Percentiles rank a stretch among this genome's conserved stretches.
Evolutionary conservation across 2,888 invertebrate species (phyloP).

Genomic region (Strigamia transsilvanica): DNA sequence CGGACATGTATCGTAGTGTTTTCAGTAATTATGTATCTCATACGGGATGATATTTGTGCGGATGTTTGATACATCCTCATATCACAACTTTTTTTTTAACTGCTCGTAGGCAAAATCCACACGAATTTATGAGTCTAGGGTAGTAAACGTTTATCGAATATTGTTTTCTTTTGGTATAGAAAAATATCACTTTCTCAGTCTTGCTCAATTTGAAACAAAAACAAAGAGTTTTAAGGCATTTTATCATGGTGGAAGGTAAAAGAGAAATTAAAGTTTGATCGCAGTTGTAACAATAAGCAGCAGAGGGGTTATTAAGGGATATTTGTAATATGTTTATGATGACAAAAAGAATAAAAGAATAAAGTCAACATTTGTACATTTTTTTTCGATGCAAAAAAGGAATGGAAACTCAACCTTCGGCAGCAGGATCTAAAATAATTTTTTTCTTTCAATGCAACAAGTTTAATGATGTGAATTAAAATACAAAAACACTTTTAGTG

Average conservation of each 20-base stretch:
- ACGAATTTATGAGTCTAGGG: neutral
- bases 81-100: too few species aligned
- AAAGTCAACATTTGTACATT: slow-evolving; percentile 15
- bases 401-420: neutral
- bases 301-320: slow-evolving; percentile 51
- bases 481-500: too few species aligned
- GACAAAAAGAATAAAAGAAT: slow-evolving; percentile 50
- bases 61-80: too few species aligned
- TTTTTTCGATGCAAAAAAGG: neutral
- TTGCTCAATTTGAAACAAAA: slow-evolving; percentile 42
- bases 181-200: slow-evolving; percentile 48
- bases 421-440: too few species aligned
- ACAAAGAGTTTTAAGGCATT: slow-evolving; percentile 36
- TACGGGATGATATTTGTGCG: too few species aligned
- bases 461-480: too few species aligned
- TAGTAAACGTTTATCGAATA: neutral
- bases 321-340: slow-evolving; percentile 52
- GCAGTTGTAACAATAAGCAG: slow-evolving; percentile 43
- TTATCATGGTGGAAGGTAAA: slow-evolving; percentile 43
- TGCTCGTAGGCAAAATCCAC: too few species aligned
- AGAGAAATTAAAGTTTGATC: slow-evolving; percentile 30
- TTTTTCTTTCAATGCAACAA: too few species aligned
- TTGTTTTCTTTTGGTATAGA: slow-evolving; percentile 13
- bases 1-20: too few species aligned
- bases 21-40: too few species aligned